Evolutionary conservation across 2,797 vertebrate genomes (phyloP).

Genomic region (Peromyscus attwateri): DNA sequence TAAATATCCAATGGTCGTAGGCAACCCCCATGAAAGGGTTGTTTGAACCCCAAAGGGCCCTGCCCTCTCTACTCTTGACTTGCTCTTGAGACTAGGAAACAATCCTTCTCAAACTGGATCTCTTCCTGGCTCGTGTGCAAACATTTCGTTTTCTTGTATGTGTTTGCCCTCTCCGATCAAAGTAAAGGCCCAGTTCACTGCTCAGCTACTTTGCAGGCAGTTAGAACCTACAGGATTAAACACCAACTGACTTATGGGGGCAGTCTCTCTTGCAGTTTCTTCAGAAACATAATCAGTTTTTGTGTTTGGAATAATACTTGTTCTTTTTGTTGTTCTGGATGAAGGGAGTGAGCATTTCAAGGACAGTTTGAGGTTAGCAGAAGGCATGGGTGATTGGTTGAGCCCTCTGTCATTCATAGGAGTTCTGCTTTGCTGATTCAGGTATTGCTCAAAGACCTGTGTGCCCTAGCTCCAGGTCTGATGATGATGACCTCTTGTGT

Average conservation of each 20-base stretch:
- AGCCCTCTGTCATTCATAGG: not conserved
- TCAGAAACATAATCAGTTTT: not conserved
- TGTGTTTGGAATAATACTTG: not conserved
- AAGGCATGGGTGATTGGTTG: not conserved
- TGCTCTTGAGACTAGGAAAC: not conserved
- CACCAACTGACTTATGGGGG: not conserved
- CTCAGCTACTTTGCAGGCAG: not conserved
- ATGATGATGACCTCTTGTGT: not conserved
- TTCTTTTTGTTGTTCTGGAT: not conserved
- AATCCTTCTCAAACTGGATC: not conserved
- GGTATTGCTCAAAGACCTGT: slow-evolving; percentile 31
- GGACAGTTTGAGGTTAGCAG: not conserved
- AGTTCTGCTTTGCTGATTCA: not conserved
- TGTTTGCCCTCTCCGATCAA: accelerated
- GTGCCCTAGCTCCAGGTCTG: slow-evolving; percentile 13
- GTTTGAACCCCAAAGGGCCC: no score
- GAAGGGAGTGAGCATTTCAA: not conserved
- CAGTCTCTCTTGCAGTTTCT: not conserved
- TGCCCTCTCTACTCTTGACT: not conserved
- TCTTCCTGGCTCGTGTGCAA: not conserved
- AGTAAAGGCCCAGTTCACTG: accelerated
- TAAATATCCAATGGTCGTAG: not conserved
- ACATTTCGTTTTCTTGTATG: not conserved
- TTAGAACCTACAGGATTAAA: not conserved
- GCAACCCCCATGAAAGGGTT: not conserved